Conservation (phyloP, 2,113 vertebrate species). For the Myotis lucifugus region DNA sequence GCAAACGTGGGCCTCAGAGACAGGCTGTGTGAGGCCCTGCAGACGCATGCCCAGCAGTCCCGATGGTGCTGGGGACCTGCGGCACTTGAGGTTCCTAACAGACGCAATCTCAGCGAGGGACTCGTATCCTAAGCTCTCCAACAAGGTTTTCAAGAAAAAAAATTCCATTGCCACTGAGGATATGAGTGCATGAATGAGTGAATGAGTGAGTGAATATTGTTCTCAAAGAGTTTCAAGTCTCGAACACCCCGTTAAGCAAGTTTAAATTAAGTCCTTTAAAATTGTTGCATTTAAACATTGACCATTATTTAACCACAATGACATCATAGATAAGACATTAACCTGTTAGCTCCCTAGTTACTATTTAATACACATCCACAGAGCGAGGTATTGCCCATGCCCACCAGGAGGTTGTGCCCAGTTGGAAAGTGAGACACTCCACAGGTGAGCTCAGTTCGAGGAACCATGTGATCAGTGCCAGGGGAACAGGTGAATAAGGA, state of each 20-base stretch:
- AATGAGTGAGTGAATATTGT: background rate
- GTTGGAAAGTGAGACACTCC: background rate
- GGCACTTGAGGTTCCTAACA: background rate
- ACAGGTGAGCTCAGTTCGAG: background rate
- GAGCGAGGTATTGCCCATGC: background rate
- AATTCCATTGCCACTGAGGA: background rate
- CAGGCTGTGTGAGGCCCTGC: fast-evolving
- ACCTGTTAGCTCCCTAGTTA: background rate
- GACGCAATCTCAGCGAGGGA: background rate
- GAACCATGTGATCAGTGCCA: background rate
- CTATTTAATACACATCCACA: background rate
- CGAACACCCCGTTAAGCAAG: background rate
- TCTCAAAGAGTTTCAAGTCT: slow-evolving; percentile 37
- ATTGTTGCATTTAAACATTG: background rate
- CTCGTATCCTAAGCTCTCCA: background rate
- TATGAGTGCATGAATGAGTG: background rate
- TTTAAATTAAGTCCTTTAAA: background rate
- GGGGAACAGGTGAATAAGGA: background rate
- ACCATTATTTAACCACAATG: background rate
- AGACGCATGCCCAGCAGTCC: background rate
- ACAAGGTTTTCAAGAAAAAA: background rate
- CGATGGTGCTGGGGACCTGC: background rate
- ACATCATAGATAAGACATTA: background rate
- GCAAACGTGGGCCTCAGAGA: background rate
- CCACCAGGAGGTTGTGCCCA: background rate